Percentiles rank a stretch among this genome's conserved stretches.
These are phyloP conservation scores for Schizothorax lantsangensis DNA, from an alignment of 2,797 vertebrate genomes.

Conservation along the genomic window DNA sequence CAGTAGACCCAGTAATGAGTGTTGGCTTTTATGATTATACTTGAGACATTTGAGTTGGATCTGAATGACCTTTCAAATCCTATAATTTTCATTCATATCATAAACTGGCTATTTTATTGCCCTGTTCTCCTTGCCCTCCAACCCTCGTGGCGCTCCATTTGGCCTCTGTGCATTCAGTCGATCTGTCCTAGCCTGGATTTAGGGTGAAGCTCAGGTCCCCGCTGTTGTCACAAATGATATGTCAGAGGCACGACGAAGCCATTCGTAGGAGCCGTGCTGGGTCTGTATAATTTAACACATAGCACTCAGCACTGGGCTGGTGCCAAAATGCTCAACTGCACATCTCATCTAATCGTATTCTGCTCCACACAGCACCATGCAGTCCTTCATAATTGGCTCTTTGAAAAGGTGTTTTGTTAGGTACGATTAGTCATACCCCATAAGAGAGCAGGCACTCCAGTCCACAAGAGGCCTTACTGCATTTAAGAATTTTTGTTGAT, in stretches of 20 bases:
- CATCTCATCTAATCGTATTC: conserved; percentile 39
- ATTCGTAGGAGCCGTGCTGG: conserved; percentile 39
- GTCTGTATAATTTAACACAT: conserved; percentile 60
- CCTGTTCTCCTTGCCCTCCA: conserved; percentile 15
- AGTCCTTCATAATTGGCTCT: conserved; percentile 36
- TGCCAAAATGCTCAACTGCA: conserved; percentile 50
- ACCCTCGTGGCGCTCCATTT: conserved; percentile 8
- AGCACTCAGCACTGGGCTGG: conserved; percentile 49
- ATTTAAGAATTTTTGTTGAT: background rate
- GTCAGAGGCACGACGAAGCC: conserved; percentile 48
- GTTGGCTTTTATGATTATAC: conserved; percentile 30
- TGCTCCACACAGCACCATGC: conserved; percentile 31
- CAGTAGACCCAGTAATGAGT: background rate
- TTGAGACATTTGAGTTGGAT: conserved; percentile 35
- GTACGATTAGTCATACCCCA: conserved; percentile 24
- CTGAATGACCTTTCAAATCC: conserved; percentile 22
- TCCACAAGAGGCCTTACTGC: background rate
- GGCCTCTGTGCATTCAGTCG: background rate
- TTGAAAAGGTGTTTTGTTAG: conserved; percentile 43
- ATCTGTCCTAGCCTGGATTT: conserved; percentile 29
- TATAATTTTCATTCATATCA: conserved; percentile 28
- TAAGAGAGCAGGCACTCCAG: background rate
- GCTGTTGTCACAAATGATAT: conserved; percentile 60
- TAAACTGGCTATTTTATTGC: conserved; percentile 26
- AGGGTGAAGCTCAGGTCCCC: conserved; percentile 41